Conservation (phyloP, 2,888 invertebrate genomes). For the Sericinus montela region DNA sequence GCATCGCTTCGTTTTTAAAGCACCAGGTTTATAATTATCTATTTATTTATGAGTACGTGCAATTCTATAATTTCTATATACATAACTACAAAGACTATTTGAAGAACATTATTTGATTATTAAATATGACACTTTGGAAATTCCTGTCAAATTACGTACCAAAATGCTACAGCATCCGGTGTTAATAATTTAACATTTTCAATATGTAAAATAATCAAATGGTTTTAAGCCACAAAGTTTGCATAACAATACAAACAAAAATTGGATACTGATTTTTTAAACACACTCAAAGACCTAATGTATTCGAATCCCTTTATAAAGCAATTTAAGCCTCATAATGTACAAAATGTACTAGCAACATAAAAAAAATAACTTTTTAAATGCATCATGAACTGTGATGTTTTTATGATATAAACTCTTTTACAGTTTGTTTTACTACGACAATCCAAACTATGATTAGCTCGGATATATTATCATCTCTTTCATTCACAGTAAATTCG, state of each 20-base stretch:
- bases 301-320: neutral
- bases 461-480: neutral
- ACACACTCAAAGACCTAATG: too few relatives aligned
- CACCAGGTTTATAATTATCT: neutral
- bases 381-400: neutral
- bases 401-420: too few relatives aligned
- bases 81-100: neutral
- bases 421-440: neutral
- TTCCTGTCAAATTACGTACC: neutral
- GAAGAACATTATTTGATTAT: neutral
- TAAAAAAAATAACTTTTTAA: neutral
- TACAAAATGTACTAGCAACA: constrained; percentile 3
- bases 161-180: too few relatives aligned
- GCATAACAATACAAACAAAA: too few relatives aligned
- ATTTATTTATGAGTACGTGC: neutral
- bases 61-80: neutral
- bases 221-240: too few relatives aligned
- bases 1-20: neutral
- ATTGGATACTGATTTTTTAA: too few relatives aligned
- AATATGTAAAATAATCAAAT: too few relatives aligned
- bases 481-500: neutral
- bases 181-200: too few relatives aligned
- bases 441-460: neutral
- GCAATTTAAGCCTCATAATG: constrained; percentile 3
- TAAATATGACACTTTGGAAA: constrained; percentile 1